Evolutionary conservation across 2,888 invertebrate species (phyloP).

Genomic region (Dastarcus helophoroides): DNA sequence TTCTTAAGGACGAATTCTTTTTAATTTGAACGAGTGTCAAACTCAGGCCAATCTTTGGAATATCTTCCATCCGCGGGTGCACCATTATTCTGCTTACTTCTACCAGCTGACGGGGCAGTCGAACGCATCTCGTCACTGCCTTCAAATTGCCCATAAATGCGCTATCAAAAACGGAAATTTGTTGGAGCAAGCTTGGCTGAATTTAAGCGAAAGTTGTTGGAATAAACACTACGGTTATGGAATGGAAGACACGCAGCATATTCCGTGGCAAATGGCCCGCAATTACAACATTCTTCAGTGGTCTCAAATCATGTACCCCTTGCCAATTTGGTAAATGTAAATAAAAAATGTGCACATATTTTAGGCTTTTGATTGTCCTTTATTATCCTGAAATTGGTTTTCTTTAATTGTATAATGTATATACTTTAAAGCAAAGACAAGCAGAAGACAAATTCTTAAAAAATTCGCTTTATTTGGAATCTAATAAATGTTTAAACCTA

Average conservation of each 20-base stretch:
- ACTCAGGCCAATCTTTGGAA: constrained; percentile 17
- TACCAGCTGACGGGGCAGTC: constrained; percentile 12
- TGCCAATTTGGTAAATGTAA: constrained; percentile 15
- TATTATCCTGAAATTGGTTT: no score
- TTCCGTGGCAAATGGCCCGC: constrained; percentile 19
- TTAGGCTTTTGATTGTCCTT: no score
- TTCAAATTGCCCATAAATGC: constrained; percentile 15
- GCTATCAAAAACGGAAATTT: constrained; percentile 17
- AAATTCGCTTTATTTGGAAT: no score
- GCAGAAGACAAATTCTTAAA: no score
- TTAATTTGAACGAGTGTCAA: constrained; percentile 15
- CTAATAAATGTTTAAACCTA: no score
- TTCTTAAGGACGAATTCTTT: constrained; percentile 8
- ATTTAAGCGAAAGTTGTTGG: constrained; percentile 19
- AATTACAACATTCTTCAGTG: constrained; percentile 18
- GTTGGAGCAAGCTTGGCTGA: constrained; percentile 20
- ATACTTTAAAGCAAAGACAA: no score
- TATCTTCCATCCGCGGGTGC: constrained; percentile 18
- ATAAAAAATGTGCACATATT: no score
- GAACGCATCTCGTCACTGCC: constrained; percentile 7
- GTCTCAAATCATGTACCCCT: constrained; percentile 21
- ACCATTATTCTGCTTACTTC: constrained; percentile 20
- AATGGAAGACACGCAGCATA: constrained; percentile 11
- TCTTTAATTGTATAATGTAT: no score
- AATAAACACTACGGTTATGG: constrained; percentile 13